Evolutionary conservation across 2,797 vertebrate genomes (phyloP).

Genomic region (Anableps anableps): DNA sequence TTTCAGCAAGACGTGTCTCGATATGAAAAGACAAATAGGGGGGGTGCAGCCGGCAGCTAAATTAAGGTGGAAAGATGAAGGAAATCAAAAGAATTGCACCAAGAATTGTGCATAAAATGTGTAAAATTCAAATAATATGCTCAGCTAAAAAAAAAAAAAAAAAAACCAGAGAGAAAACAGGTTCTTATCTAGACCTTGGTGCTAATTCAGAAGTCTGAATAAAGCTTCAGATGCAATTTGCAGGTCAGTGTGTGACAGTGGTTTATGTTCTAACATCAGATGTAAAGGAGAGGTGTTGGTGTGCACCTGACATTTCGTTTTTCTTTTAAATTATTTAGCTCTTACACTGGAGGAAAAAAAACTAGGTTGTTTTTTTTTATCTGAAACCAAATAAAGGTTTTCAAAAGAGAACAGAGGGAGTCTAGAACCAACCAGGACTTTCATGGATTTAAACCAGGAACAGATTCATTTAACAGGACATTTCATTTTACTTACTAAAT

Average conservation of each 20-base stretch:
- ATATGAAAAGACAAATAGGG: slow-evolving; percentile 33
- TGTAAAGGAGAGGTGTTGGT: neutral
- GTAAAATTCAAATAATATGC: neutral
- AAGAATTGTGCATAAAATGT: slow-evolving; percentile 5
- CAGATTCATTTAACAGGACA: neutral
- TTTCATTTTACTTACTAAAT: neutral
- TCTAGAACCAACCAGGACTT: neutral
- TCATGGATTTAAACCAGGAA: neutral
- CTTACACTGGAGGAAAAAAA: neutral
- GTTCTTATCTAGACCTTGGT: neutral
- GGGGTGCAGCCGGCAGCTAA: neutral
- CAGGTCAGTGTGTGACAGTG: neutral
- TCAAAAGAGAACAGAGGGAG: neutral
- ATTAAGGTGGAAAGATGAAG: slow-evolving; percentile 15
- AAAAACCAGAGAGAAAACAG: neutral
- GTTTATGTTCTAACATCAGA: neutral
- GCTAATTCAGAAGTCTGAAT: neutral
- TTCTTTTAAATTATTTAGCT: neutral
- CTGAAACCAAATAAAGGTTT: neutral
- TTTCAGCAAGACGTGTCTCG: slow-evolving; percentile 31
- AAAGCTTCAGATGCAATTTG: neutral
- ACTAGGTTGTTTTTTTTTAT: too few species aligned
- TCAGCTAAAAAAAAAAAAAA: neutral
- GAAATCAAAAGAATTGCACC: slow-evolving; percentile 1
- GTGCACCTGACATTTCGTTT: neutral